These are phyloP conservation scores for Sipha maydis DNA, from an alignment of 2,888 invertebrate genomes.

Conservation along the genomic window DNA sequence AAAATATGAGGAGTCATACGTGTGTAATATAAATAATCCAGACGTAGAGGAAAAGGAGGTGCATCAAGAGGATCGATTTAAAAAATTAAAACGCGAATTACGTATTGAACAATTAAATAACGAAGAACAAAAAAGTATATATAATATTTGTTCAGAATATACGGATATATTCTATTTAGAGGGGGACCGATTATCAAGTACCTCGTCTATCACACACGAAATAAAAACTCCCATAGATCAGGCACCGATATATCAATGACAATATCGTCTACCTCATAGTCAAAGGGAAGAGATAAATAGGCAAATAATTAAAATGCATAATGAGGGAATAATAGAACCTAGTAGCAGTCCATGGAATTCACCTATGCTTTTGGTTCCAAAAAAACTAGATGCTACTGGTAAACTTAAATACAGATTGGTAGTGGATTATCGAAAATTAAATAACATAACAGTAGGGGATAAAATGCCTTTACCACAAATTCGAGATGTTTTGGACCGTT, in stretches of 20 bases:
- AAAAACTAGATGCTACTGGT: not conserved
- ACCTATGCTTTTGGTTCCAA: not conserved
- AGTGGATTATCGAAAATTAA: too few relatives aligned
- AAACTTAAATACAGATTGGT: not conserved
- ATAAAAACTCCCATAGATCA: conserved; percentile 6
- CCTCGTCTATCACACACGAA: not conserved
- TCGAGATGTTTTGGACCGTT: not conserved
- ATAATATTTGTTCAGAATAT: not conserved
- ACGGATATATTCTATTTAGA: conserved; percentile 4
- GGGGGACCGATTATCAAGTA: not conserved
- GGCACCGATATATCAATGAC: not conserved
- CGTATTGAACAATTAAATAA: not conserved
- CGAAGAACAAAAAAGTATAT: too few relatives aligned
- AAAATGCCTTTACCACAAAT: not conserved
- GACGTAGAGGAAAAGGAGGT: not conserved
- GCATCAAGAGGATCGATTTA: not conserved
- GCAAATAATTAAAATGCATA: not conserved
- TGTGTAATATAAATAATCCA: not conserved
- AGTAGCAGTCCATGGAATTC: conserved; percentile 2
- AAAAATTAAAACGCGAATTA: not conserved
- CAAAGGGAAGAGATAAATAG: not conserved
- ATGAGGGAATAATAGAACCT: not conserved
- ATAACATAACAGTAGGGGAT: not conserved
- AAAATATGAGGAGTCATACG: not conserved
- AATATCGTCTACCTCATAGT: not conserved